Percentiles rank a stretch among this genome's conserved stretches.
phyloP scores from a whole-genome alignment of 2,113 vertebrate species.

The Clarias batrachus region DNA sequence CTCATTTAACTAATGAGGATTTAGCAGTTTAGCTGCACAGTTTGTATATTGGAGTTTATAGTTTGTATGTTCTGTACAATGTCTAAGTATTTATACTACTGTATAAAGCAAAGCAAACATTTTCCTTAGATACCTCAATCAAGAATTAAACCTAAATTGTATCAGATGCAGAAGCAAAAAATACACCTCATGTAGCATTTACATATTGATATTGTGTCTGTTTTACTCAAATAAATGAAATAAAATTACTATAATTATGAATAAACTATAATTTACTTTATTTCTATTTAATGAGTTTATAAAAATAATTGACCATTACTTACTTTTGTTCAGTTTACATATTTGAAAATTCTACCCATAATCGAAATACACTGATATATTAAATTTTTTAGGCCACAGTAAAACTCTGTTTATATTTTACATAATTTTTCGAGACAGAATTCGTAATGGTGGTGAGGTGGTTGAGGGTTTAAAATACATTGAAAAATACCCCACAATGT shows the following conservation, averaged over 20 bases:
- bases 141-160: not conserved
- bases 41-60: slow-evolving; percentile 12
- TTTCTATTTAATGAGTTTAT: too few relatives aligned
- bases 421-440: slow-evolving; percentile 3
- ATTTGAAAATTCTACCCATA: too few relatives aligned
- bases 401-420: slow-evolving; percentile 10
- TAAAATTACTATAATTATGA: too few relatives aligned
- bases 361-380: too few relatives aligned
- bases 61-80: not conserved
- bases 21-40: slow-evolving; percentile 11
- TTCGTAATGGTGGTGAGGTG: too few relatives aligned
- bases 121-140: not conserved
- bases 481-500: slow-evolving; percentile 9
- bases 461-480: not conserved
- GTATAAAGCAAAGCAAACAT: not conserved
- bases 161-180: not conserved
- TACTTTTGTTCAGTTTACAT: too few relatives aligned
- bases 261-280: too few relatives aligned
- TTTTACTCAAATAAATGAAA: too few relatives aligned
- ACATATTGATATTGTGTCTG: too few relatives aligned
- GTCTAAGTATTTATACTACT: not conserved
- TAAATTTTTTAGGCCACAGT: not conserved
- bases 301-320: too few relatives aligned
- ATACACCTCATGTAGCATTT: not conserved
- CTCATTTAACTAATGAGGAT: slow-evolving; percentile 40